Conservation (phyloP, 2,797 vertebrate genomes). For the Sternotherus odoratus region DNA sequence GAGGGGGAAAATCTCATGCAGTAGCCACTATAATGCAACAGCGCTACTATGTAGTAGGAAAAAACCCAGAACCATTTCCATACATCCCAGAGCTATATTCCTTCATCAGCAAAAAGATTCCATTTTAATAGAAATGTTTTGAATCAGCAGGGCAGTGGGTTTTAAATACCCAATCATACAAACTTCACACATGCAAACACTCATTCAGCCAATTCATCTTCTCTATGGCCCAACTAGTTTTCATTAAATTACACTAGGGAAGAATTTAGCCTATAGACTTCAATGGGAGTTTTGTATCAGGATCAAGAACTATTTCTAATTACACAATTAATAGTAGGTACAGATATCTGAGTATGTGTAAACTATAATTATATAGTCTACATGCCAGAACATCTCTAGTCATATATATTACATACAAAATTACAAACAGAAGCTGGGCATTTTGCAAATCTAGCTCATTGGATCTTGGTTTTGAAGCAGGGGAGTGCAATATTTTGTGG, state of each 20-base stretch:
- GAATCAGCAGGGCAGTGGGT: neutral
- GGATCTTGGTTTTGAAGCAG: neutral
- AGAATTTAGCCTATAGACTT: neutral
- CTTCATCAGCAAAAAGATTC: neutral
- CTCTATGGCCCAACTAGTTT: neutral
- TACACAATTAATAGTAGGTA: neutral
- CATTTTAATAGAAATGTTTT: neutral
- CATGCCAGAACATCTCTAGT: neutral
- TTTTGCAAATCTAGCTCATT: neutral
- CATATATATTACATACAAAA: neutral
- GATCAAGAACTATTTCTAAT: neutral
- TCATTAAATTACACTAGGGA: neutral
- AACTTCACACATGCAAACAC: neutral
- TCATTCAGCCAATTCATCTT: neutral
- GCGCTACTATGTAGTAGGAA: neutral
- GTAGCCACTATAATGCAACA: neutral
- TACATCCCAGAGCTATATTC: neutral
- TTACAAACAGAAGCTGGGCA: neutral
- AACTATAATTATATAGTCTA: neutral
- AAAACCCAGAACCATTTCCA: neutral
- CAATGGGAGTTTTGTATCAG: neutral
- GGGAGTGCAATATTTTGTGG: neutral
- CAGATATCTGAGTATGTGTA: neutral
- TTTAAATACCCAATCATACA: neutral
- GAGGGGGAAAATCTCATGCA: neutral